Evolutionary conservation across 2,888 invertebrate species (phyloP).

Genomic region (Hyppa rectilinea): DNA sequence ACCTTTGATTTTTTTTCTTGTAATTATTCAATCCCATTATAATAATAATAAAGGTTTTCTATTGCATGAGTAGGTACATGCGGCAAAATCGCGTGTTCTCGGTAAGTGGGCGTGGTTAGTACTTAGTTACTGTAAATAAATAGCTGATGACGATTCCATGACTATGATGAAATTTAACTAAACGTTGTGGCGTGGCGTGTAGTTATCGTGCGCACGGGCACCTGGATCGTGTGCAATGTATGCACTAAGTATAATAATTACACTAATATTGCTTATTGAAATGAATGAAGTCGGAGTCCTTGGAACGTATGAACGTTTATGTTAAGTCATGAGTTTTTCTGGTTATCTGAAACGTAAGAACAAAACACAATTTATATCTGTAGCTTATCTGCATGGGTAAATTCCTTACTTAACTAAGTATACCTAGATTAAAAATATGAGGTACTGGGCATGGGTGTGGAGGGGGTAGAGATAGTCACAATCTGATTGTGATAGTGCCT

Average conservation of each 20-base stretch:
- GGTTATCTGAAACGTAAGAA: slow-evolving; percentile 11
- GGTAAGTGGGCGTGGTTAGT: not conserved
- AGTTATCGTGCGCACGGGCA: not conserved
- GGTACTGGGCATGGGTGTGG: not conserved
- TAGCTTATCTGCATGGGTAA: slow-evolving; percentile 26
- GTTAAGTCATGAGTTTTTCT: slow-evolving; percentile 7
- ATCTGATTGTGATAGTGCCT: slow-evolving; percentile 3
- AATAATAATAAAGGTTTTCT: not conserved
- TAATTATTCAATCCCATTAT: no score
- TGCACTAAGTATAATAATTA: slow-evolving; percentile 1
- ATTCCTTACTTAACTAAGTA: slow-evolving; percentile 12
- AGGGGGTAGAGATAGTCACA: not conserved
- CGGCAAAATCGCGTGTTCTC: not conserved
- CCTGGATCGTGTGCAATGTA: not conserved
- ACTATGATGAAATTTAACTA: not conserved
- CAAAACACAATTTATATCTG: slow-evolving; percentile 17
- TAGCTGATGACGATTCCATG: not conserved
- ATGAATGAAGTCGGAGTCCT: slow-evolving; percentile 2
- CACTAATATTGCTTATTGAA: slow-evolving; percentile 1
- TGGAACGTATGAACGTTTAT: not conserved
- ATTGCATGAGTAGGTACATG: not conserved
- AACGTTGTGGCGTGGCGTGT: not conserved
- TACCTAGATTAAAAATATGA: slow-evolving; percentile 20
- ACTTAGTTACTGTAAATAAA: slow-evolving; percentile 14
- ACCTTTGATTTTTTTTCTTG: no score